Evolutionary conservation across 2,113 vertebrate genomes (phyloP), one percentile per base, ranked within the genome.

Genomic region (Anseranas semipalmata): DNA sequence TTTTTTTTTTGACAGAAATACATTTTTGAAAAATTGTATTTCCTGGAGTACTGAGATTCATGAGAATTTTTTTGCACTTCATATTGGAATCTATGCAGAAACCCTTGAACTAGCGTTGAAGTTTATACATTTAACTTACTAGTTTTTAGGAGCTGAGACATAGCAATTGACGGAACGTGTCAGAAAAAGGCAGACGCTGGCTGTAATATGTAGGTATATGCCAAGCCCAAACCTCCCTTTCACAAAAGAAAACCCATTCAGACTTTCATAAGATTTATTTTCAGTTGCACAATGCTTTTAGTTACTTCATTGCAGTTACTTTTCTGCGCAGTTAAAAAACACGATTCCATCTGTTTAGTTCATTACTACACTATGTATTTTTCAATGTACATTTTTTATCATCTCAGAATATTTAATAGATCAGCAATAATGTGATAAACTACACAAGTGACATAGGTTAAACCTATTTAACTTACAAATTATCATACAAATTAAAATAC

Each of bases 311-410:
- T 96, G 90, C 56, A 24, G 46, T 90, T 90, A 75, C 56, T 91
- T 92, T 84, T 63, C 77, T 67, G n/a, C 62, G 73, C 92, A 95
- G 65, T 96, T 93, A 91, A 90, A 80, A 80, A 93, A 63, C 79
- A 94, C 45, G 84, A 8, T 63, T 76, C 96, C 90, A 94, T 96
- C 94, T 95, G 95, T 91, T 94, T 87, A 77, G 66, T 85, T 89
- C 67, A 30, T 90, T 92, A 75, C 55, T 76, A 50, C 59, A 76
- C 45, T 73, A 6, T 74, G 85, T 85, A 46, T 95, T 95, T 94
- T 94, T 76, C 94, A 94, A 91, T 92, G 73, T 6, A 43, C 24
- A 30, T 82, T 95, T 66, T 92, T 95, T 3, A 17, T 93, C 24
- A 20, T 67, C 86, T 81, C 41, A 70, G 46, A 85, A 17, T 87